A percentile compares a stretch with the other conserved stretches of the same genome.
phyloP scores from a whole-genome alignment of 2,113 vertebrate genomes.

The Eudyptes chrysolophus region DNA sequence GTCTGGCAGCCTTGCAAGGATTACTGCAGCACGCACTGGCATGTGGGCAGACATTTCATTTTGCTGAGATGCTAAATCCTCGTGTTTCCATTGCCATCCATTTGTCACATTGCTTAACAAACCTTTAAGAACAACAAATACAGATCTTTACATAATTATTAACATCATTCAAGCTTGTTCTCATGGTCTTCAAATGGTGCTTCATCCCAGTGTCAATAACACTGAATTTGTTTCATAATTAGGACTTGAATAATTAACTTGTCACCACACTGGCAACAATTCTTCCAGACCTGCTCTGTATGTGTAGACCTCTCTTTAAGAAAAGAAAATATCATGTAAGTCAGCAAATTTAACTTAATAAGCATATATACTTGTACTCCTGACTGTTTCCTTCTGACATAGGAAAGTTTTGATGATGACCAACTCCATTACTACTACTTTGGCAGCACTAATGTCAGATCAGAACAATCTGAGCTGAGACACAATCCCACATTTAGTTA shows the following conservation, averaged over 20 bases:
- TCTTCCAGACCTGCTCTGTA: background rate
- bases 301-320: background rate
- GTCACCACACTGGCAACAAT: background rate
- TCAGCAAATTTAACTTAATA: background rate
- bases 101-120: background rate
- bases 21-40: background rate
- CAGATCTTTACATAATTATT: background rate
- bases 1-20: background rate
- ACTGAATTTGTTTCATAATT: background rate
- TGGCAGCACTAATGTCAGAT: background rate
- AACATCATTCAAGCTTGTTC: background rate
- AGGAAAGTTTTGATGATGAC: background rate
- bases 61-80: background rate
- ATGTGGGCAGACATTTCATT: background rate
- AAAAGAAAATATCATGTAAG: background rate
- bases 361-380: background rate
- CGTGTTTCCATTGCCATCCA: background rate
- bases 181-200: background rate
- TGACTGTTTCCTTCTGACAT: background rate
- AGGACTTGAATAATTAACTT: background rate
- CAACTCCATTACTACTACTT: background rate
- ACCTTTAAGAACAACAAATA: background rate
- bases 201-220: background rate
- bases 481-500: background rate
- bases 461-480: background rate